Evolutionary conservation across 2,113 vertebrate genomes (phyloP), one percentile per base, ranked within the genome.

Genomic region (Pluvialis apricaria): DNA sequence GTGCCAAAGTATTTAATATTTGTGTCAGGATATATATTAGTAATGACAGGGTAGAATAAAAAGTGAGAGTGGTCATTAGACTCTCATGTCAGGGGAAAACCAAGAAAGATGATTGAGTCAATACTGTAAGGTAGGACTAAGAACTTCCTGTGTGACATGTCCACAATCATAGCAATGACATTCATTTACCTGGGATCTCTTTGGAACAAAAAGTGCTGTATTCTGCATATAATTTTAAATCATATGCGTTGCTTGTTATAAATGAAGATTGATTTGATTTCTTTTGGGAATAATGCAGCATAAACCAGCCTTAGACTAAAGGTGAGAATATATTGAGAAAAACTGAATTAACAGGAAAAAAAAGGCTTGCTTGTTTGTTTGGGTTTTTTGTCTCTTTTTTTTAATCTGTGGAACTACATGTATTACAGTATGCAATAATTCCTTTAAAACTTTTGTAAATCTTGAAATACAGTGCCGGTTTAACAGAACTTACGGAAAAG

Each of bases 331-430:
- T 54, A 31, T 42, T 76, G 32, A 76, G 4, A 38, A 71, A 10
- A 82, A 64, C 2, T 60, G 18, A 93, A 79, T 55, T 66, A 3
- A 62, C 6, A 32, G 6, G 5, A 31, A 42, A 38, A 44, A 52
- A 64, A n/a, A 45, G 18, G 44, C 16, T 45, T 45, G 0, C 0
- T 44, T n/a, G 3, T 8, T 62, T 57, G 2, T 1, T 16, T 58
- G 19, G 4, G 7, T 10, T 4, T 13, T 18, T 1, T 6, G 1
- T 15, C 7, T 13, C 10, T 21, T 54, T 61, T 62, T 24, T 62
- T 47, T 1, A 15, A 21, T 51, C 24, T 77, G 12, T 44, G 24
- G 42, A 73, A 54, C 26, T 66, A 15, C 6, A 11, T 62, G 6
- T 51, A 28, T 55, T 28, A 28, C 17, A 21, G 26, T 32, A 71